phyloP scores from a whole-genome alignment of 2,888 invertebrate species.

The Dyspetes luteomarginatus region DNA sequence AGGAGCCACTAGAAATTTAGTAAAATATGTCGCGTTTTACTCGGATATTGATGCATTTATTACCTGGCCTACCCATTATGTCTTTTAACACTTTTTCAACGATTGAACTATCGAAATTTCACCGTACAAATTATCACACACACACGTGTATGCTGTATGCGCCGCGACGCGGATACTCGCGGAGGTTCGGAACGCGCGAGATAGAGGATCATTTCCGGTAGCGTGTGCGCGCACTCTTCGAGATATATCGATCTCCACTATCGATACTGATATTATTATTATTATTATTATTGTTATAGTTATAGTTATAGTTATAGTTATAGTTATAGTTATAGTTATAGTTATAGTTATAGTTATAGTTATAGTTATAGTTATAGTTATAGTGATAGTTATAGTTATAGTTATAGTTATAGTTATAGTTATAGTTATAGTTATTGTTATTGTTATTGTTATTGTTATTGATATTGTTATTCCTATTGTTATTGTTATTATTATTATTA shows the following conservation, averaged over 20 bases:
- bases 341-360: too few species aligned
- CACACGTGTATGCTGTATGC: conserved; percentile 72
- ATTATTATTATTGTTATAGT: too few species aligned
- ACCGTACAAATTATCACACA: background rate
- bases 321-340: too few species aligned
- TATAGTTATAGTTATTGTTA: too few species aligned
- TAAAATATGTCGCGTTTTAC: background rate
- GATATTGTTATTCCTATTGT: too few species aligned
- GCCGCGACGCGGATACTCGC: conserved; percentile 68
- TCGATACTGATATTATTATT: conserved; percentile 1
- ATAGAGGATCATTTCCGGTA: conserved; percentile 33
- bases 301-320: too few species aligned
- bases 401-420: too few species aligned
- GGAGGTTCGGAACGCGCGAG: conserved; percentile 64
- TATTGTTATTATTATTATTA: too few species aligned
- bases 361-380: too few species aligned
- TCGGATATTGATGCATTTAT: conserved; percentile 53
- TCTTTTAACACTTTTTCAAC: conserved; percentile 36
- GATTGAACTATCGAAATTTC: conserved; percentile 21
- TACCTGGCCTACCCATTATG: conserved; percentile 84
- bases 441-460: too few species aligned
- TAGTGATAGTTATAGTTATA: too few species aligned
- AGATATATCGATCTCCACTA: conserved; percentile 24
- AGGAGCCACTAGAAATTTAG: conserved; percentile 16
- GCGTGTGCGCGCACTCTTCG: conserved; percentile 9